Base-by-base conservation (phyloP, 2,113 vertebrate genomes). In the Cromileptes altivelis region DNA sequence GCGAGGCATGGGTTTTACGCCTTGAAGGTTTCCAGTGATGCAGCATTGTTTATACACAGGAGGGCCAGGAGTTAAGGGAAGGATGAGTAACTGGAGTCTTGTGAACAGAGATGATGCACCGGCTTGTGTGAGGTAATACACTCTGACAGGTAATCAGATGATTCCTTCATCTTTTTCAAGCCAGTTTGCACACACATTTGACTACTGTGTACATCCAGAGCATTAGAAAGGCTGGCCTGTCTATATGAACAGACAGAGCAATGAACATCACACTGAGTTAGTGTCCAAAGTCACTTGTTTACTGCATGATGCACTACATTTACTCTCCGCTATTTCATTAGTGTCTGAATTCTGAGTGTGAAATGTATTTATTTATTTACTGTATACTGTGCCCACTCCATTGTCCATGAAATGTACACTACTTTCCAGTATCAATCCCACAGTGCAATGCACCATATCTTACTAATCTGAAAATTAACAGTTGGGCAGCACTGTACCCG, bases 101-200 rank as follows among this genome's bases (percentile, higher is more conserved):
- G 70, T 62, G 45, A 53, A 63, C 40, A 56, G n/a, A 47, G 62
- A 61, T 7, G 30, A 19, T 27, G 49, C 14, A 18, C 64, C 14
- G 47, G 18, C 57, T 37, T 45, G 30, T n/a, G 1, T 52, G 30
- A 50, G 47, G 60, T 14, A 4, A 62, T 19, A 4, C 30, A 49
- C 55, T 40, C 12, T 45, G 71, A 63, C 77, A 50, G 27, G 50
- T 21, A 11, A 50, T 49, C 71, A 70, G 42, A 15, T 75, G 72
- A 85, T 72, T 23, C n/a, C n/a, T 72, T 72, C 21, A 62, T 68
- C 61, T 72, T n/a, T 49, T 49, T 15, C 15, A 11, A 17, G 25
- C 15, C 19, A 11, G 10, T 70, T 49, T 57, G 27, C 14, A 27
- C 27, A 23, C 14, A 69, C 30, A 37, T 23, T 58, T 33, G 14